These are phyloP conservation scores for Rhodophaea formosa DNA, from an alignment of 2,888 invertebrate species.

Conservation along the genomic window DNA sequence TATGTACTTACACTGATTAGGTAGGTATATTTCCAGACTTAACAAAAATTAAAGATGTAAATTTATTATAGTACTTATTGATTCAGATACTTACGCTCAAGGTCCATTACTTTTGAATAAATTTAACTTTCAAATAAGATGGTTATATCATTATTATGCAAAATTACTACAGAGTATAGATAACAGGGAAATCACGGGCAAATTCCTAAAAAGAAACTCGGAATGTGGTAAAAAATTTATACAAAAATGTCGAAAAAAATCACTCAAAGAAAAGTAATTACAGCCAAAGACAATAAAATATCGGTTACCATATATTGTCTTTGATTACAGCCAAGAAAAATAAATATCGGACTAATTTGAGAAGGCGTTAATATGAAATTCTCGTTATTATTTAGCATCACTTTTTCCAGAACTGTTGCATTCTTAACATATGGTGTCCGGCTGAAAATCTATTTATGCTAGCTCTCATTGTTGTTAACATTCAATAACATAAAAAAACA, in stretches of 20 bases:
- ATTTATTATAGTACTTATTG: conserved; percentile 1
- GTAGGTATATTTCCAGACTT: too few species aligned
- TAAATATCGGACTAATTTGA: too few species aligned
- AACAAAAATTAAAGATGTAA: background rate
- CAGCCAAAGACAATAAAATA: background rate
- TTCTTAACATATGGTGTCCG: too few species aligned
- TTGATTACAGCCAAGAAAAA: too few species aligned
- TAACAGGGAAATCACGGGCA: background rate
- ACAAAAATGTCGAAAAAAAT: background rate
- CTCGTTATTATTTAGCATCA: too few species aligned
- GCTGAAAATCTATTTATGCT: too few species aligned
- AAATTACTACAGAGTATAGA: background rate
- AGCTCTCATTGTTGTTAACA: too few species aligned
- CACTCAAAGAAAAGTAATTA: background rate
- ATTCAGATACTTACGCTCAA: background rate
- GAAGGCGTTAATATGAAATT: too few species aligned
- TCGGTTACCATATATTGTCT: too few species aligned
- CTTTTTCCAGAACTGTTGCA: too few species aligned
- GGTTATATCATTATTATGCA: conserved; percentile 6
- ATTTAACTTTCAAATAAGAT: conserved; percentile 9
- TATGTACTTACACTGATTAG: too few species aligned
- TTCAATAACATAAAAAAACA: too few species aligned
- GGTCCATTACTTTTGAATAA: conserved; percentile 7
- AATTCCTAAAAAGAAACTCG: background rate
- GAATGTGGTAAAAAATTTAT: background rate